Base-by-base conservation (phyloP, 2,888 invertebrate species). In the Drosophila falleni region DNA sequence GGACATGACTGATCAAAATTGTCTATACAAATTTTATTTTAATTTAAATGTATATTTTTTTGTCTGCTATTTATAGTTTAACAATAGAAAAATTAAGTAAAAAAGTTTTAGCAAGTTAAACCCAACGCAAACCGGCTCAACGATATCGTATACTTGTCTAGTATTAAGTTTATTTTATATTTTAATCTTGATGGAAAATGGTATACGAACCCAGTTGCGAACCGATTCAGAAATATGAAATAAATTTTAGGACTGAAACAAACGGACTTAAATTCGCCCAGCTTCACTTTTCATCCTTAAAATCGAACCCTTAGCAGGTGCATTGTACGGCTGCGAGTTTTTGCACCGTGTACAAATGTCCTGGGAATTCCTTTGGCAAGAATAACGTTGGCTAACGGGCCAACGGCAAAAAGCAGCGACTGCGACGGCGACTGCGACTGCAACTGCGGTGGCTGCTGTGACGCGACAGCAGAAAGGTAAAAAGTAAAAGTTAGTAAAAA, bases 401-500 rank as follows among this genome's bases (percentile, higher is more conserved):
- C 16, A 46, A 59, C 39, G 29, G 29, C 16, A 35, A 9, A 9
- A 5, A 5, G 29, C 49, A 29, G 15, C n/a, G 15, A 15, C 46
- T 15, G 33, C 41, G 41, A 16, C 37, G n/a, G n/a, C 41, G 41
- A n/a, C 37, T 10, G 19, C n/a, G 37, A 42, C 39, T 15, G 13
- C 16, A 19, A 11, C 47, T 26, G 55, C 35, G 56, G 31, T 33
- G 50, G 56, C 62, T 55, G 61, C 33, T 53, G 66, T 23, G 26
- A 35, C 29, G 58, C 42, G 51, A 46, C 51, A 29, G 66, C 53
- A 65, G 60, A 66, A 75, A 74, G 87, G 74, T 76, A 84, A 78
- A 81, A 85, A 87, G 87, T 89, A 87, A 85, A 85, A 87, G 77
- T 87, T 74, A 74, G 70, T 71, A 44, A 44, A 23, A 23, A 44